Percentiles rank a stretch among this genome's conserved stretches.
phyloP scores from a whole-genome alignment of 2,113 vertebrate genomes.

The Colossoma macropomum region DNA sequence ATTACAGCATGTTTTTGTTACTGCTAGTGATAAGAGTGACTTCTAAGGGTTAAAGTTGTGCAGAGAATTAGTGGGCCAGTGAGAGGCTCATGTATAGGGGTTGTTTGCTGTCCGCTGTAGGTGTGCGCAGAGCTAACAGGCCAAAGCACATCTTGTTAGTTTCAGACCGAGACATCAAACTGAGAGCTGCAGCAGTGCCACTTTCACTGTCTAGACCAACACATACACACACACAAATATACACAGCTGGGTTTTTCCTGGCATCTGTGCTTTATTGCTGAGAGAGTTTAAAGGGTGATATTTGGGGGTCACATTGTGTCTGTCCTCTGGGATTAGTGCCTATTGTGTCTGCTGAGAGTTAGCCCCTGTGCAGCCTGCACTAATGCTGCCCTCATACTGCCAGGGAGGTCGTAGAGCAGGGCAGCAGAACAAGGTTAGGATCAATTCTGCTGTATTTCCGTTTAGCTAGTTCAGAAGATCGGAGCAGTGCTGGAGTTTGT shows the following conservation, averaged over 20 bases:
- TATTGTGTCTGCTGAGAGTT: conserved; percentile 1
- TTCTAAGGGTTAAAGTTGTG: conserved; percentile 2
- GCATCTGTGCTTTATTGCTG: conserved; percentile 31
- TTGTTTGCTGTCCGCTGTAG: conserved; percentile 33
- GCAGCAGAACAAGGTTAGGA: background rate
- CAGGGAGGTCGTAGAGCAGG: background rate
- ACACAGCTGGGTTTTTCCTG: background rate
- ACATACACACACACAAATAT: background rate
- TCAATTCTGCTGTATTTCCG: background rate
- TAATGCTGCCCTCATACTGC: background rate
- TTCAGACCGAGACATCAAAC: conserved; percentile 21
- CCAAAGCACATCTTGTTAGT: conserved; percentile 36
- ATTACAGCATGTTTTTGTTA: too few relatives aligned
- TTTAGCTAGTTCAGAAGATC: conserved; percentile 1
- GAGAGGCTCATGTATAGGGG: background rate
- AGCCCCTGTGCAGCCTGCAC: too few relatives aligned
- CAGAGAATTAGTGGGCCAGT: background rate
- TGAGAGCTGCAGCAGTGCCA: conserved; percentile 26
- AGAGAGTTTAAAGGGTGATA: conserved; percentile 20
- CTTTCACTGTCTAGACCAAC: conserved; percentile 27
- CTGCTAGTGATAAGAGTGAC: too few relatives aligned
- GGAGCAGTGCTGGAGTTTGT: conserved; percentile 5
- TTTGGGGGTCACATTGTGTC: conserved; percentile 15
- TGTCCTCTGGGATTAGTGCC: conserved; percentile 2
- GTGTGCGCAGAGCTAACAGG: conserved; percentile 35